Evolutionary conservation across 2,113 vertebrate genomes (phyloP), one percentile per base, ranked within the genome.

Genomic region (Dicrurus megarhynchus): DNA sequence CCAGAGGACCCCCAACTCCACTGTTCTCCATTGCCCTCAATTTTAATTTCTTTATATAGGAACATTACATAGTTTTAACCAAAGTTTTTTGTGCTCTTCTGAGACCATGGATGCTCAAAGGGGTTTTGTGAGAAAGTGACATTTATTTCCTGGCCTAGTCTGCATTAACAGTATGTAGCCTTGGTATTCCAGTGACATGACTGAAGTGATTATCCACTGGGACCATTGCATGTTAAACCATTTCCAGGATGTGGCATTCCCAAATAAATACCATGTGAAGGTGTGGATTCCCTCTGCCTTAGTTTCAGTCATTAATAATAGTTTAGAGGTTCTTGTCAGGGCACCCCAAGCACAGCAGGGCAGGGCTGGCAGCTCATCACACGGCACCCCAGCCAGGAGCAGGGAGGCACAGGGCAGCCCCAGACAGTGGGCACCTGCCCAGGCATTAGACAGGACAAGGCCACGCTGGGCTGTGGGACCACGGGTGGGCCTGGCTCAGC

Each of bases 341-440:
- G 35, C 77, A 22, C 13, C 2, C 2, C 22, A 20, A 37, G 32
- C 0, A 0, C 46, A 30, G 5, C 23, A 68, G 30, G 9, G 11
- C 37, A 82, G 53, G n/a, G 8, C 53, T 47, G 53, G 55, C 35
- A 69, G 44, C 67, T 49, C 9, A 1, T 17, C 56, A 7, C 3
- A 1, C 7, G 11, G 15, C 22, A 10, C 4, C n/a, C 20, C 44
- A 86, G 64, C 6, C 67, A 39, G 76, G 39, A 64, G 44, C 59
- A 27, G 41, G 47, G 24, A 55, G 22, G 26, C 44, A 28, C 42
- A 14, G 24, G 24, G 21, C 87, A 82, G 46, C 33, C 33, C 33
- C 33, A 10, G 53, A 2, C 30, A 46, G 3, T 0, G 0, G 20
- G 33, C 42, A 56, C 5, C 11, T 42, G 3, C 35, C 52, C 28